Evolutionary conservation across 2,113 vertebrate genomes (phyloP), one percentile per base, ranked within the genome.

Genomic region (Poeciliopsis turrubarensis): DNA sequence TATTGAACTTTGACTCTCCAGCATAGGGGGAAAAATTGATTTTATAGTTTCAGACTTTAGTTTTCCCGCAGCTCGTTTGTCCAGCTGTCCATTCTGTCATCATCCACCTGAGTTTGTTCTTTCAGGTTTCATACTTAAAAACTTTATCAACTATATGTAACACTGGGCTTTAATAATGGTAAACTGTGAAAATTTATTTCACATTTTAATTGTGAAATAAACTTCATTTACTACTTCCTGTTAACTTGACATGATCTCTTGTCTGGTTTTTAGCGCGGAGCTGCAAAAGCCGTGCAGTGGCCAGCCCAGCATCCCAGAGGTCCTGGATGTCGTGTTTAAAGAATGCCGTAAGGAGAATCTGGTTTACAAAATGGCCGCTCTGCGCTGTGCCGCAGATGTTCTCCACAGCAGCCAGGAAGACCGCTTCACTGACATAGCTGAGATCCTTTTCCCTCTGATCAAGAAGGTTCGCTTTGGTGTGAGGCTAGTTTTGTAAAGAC

Each of bases 311-410:
- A 8, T 95, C 41, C 63, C 67, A 8, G 95, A 97, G 70, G 90
- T 97, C 64, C 68, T 97, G 76, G 96, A 97, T 67, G 91, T 95
- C 54, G 92, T 99, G 73, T 78, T 99, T 72, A 98, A 97, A 79
- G 98, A 99, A 73, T 98, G 97, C 61, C 94, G 94, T 60, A 98
- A 96, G 72, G 98, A 99, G 82, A 98, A 91, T 79, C 89, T 96
- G 1, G 93, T 94, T 37, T 99, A 99, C 72, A 99, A 97, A 89
- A 95, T 97, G 79, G 95, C 94, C 5, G 97, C 98, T 0, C 89
- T 99, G 64, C 94, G 93, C 57, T 97, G 97, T 62, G 91, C 90
- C 0, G 97, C 92, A 7, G 95, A 93, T 0, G 94, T 98, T 73
- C 92, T 99, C 44, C 95, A 96, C 80, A 94, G 95, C 65, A 96